Percentiles rank a stretch among this genome's conserved stretches.
Conservation (phyloP, 2,797 vertebrate species). For the Bradypodion ventrale region DNA sequence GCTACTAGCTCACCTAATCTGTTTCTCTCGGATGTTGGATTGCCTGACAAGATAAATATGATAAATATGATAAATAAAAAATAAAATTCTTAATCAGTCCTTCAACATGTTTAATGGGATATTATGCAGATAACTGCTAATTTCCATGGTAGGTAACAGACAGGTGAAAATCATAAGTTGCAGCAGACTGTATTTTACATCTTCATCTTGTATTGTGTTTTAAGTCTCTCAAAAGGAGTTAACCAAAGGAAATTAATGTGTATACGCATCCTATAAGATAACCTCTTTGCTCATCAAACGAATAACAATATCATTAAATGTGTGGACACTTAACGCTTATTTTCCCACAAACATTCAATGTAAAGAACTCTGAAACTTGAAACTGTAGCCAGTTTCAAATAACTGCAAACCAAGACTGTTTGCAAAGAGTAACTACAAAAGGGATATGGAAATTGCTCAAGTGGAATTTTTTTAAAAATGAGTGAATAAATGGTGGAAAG, state of each 20-base stretch:
- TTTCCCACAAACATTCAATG: slow-evolving; percentile 34
- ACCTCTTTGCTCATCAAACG: slow-evolving; percentile 21
- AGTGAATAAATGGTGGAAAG: slow-evolving; percentile 27
- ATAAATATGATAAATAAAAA: background rate
- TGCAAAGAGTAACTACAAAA: slow-evolving; percentile 26
- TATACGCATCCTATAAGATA: slow-evolving; percentile 34
- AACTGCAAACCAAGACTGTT: slow-evolving; percentile 33
- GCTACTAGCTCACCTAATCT: background rate
- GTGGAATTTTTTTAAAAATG: slow-evolving; percentile 16
- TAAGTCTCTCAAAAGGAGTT: background rate
- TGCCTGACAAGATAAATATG: background rate
- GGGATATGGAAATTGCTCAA: slow-evolving; percentile 21
- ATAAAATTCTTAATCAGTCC: background rate
- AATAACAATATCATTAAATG: slow-evolving; percentile 39
- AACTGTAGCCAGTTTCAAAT: slow-evolving; percentile 18
- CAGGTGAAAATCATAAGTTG: background rate
- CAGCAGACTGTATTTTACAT: background rate
- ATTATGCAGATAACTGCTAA: background rate
- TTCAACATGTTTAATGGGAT: background rate
- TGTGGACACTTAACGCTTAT: slow-evolving; percentile 43
- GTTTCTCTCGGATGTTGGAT: background rate
- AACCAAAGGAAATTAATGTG: background rate
- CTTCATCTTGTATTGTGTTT: slow-evolving; percentile 20
- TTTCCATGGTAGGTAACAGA: background rate
- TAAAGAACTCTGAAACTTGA: slow-evolving; percentile 36